Conservation (phyloP, 2,888 invertebrate genomes). For the Dryadula phaetusa region DNA sequence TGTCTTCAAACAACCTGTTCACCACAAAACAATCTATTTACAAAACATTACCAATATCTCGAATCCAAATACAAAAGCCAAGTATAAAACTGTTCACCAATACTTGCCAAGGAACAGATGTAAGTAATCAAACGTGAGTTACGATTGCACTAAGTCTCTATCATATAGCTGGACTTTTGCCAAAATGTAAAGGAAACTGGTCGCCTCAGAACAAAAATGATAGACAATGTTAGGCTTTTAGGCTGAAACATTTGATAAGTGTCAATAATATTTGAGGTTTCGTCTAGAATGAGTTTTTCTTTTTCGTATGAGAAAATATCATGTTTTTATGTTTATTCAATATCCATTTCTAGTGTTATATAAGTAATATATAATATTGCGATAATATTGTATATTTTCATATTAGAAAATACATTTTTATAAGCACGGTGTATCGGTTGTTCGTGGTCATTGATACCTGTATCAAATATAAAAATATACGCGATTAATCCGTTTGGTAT, state of each 20-base stretch:
- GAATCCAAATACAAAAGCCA: not conserved
- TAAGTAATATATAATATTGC: too few relatives aligned
- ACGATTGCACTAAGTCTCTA: conserved; percentile 1
- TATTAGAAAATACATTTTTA: too few relatives aligned
- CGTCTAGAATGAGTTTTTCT: not conserved
- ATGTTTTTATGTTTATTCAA: not conserved
- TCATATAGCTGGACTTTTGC: conserved; percentile 22
- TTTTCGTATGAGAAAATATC: not conserved
- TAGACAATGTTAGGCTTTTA: conserved; percentile 9
- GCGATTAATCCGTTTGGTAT: too few relatives aligned
- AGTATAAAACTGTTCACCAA: conserved; percentile 1
- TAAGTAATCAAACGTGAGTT: conserved; percentile 18
- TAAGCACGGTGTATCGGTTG: too few relatives aligned
- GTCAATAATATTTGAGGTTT: conserved; percentile 9
- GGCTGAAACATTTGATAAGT: not conserved
- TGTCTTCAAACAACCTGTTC: too few relatives aligned
- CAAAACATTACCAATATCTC: not conserved
- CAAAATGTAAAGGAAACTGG: conserved; percentile 19
- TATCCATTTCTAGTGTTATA: not conserved
- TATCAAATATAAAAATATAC: too few relatives aligned
- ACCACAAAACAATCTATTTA: too few relatives aligned
- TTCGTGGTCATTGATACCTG: too few relatives aligned
- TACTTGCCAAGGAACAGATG: conserved; percentile 21
- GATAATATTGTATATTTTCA: too few relatives aligned
- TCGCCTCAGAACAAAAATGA: not conserved